Percentiles rank a stretch among this genome's conserved stretches.
These are phyloP conservation scores for Catharus minimus DNA, from an alignment of 2,113 vertebrate genomes.

Conservation along the genomic window DNA sequence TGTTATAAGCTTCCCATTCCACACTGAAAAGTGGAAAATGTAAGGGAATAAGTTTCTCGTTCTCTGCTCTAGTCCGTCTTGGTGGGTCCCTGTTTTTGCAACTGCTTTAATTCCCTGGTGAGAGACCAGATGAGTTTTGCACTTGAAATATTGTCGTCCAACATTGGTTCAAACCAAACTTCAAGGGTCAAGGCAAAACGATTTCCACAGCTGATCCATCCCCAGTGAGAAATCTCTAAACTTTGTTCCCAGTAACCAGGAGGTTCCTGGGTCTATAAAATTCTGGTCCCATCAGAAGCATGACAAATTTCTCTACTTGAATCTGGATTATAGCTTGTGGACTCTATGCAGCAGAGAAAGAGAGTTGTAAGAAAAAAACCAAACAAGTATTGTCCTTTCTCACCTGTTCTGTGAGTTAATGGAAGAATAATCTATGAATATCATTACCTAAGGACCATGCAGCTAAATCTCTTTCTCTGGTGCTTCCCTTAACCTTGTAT, in stretches of 20 bases:
- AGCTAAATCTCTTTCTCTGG: conserved; percentile 23
- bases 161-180: neutral
- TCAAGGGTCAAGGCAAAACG: neutral
- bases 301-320: neutral
- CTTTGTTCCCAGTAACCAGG: neutral
- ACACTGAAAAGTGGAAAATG: neutral
- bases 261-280: neutral
- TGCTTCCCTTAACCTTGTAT: conserved; percentile 10
- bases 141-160: neutral
- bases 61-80: neutral
- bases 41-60: neutral
- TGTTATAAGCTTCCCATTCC: neutral
- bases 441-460: neutral
- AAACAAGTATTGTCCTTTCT: neutral
- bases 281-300: neutral
- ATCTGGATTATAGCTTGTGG: neutral
- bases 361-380: neutral
- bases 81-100: neutral
- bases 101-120: neutral
- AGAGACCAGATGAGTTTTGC: neutral
- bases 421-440: conserved; percentile 28
- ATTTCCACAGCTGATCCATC: neutral
- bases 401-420: neutral
- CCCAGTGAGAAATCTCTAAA: neutral
- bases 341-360: neutral